Evolutionary conservation across 1,140 invertebrate genomes (phyloP).

Genomic region (Drosophila varians): DNA sequence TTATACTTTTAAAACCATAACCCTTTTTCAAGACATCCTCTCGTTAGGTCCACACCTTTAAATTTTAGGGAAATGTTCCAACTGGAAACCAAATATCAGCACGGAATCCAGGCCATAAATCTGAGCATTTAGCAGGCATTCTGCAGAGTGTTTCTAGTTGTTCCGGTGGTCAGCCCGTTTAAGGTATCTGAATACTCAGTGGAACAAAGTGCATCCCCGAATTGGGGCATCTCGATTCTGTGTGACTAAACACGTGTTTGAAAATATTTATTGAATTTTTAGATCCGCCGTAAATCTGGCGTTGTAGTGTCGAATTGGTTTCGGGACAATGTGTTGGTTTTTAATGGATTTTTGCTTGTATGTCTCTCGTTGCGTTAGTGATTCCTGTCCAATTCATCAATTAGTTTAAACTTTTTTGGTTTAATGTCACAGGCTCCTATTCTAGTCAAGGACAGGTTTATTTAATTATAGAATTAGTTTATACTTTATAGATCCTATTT

Average conservation of each 20-base stretch:
- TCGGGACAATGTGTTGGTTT: background rate
- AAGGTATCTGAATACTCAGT: constrained; percentile 1
- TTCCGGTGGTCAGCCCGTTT: background rate
- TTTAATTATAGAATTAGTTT: too few species aligned
- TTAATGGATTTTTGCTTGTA: background rate
- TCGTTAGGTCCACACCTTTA: too few species aligned
- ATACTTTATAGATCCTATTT: too few species aligned
- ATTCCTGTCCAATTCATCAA: background rate
- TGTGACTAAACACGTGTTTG: constrained; percentile 63
- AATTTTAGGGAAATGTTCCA: constrained; percentile 16
- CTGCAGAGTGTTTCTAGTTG: constrained; percentile 4
- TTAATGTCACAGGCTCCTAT: background rate
- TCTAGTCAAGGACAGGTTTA: too few species aligned
- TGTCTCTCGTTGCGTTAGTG: background rate
- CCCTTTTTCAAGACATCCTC: too few species aligned
- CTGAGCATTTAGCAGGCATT: constrained; percentile 12
- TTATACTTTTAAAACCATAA: too few species aligned
- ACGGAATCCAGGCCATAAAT: constrained; percentile 29
- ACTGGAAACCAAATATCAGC: constrained; percentile 21
- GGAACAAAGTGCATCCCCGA: constrained; percentile 17
- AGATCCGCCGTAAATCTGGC: constrained; percentile 10
- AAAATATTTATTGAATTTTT: constrained; percentile 66
- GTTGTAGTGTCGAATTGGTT: background rate
- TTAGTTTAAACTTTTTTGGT: too few species aligned
- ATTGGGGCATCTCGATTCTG: constrained; percentile 2